Evolutionary conservation across 1,140 invertebrate genomes (phyloP).

Genomic region (Penaeus indicus): DNA sequence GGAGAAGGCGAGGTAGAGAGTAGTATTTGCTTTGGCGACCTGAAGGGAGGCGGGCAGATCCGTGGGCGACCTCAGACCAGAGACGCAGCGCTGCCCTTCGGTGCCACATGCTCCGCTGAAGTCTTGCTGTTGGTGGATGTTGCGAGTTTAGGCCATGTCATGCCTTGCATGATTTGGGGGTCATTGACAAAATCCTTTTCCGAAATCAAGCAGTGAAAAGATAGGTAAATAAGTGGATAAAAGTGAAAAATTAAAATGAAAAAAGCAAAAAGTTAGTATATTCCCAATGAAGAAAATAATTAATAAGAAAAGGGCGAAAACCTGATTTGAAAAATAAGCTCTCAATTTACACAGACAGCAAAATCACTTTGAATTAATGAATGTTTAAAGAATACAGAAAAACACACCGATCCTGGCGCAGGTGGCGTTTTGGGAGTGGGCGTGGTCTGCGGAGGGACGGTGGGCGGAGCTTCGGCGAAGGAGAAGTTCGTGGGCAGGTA

Average conservation of each 20-base stretch:
- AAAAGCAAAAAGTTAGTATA: too few relatives aligned
- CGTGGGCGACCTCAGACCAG: conserved; percentile 77
- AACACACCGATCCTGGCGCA: background rate
- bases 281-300: too few relatives aligned
- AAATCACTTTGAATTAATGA: too few relatives aligned
- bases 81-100: conserved; percentile 77
- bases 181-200: too few relatives aligned
- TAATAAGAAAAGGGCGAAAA: too few relatives aligned
- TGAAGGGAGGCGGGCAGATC: conserved; percentile 74
- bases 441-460: background rate
- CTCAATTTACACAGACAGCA: too few relatives aligned
- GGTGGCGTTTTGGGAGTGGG: background rate
- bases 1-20: conserved; percentile 87
- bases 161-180: too few relatives aligned
- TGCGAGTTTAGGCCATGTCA: too few relatives aligned
- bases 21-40: conserved; percentile 74
- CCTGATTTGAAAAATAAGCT: background rate
- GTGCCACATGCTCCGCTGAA: conserved; percentile 76
- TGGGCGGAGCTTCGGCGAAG: background rate
- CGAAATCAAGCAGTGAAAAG: too few relatives aligned
- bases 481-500: conserved; percentile 43
- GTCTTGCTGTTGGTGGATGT: background rate
- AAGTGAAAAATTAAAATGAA: too few relatives aligned
- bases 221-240: too few relatives aligned
- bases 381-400: too few relatives aligned